phyloP scores from a whole-genome alignment of 2,888 invertebrate species.

The Diarsia rubi region DNA sequence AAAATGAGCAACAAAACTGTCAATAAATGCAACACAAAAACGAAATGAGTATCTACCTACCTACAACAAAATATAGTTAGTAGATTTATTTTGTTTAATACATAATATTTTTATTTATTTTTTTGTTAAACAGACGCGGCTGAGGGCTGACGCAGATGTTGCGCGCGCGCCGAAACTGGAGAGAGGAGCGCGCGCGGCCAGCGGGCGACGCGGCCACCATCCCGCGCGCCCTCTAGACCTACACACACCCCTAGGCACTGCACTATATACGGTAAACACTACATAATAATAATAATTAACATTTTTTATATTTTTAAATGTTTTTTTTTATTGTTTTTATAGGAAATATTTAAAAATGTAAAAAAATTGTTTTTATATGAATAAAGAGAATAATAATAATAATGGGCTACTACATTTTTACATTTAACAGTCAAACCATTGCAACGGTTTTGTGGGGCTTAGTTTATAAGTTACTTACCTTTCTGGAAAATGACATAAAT shows the following conservation, averaged over 20 bases:
- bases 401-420: no score
- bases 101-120: background rate
- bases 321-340: no score
- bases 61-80: rapidly evolving
- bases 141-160: conserved; percentile 82
- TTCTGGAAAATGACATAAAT: no score
- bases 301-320: no score
- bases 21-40: background rate
- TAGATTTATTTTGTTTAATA: background rate
- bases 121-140: conserved; percentile 75
- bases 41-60: no score
- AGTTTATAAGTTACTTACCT: no score
- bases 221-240: conserved; percentile 87
- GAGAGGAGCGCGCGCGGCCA: conserved; percentile 86
- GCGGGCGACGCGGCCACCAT: conserved; percentile 84
- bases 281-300: no score
- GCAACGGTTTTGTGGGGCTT: no score
- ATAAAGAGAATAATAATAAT: no score
- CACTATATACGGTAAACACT: conserved; percentile 85
- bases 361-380: no score
- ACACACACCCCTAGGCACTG: conserved; percentile 81
- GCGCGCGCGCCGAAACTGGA: conserved; percentile 82
- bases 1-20: background rate
- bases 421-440: no score
- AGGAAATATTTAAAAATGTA: no score